phyloP scores from a whole-genome alignment of 1,140 invertebrate species.

The Ctenoplectra terminalis region DNA sequence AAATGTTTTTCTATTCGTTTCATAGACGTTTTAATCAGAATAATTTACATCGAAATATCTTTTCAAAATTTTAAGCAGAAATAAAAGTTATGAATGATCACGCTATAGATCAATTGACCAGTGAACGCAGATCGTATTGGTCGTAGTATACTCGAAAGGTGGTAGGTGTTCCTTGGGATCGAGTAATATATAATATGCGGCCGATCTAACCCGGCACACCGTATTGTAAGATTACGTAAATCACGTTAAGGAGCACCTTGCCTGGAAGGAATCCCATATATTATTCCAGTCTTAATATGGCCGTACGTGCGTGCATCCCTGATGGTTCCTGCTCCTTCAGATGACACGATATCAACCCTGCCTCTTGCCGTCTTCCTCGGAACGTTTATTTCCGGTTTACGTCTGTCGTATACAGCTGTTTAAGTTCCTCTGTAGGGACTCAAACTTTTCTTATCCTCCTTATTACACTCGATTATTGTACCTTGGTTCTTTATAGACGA shows the following conservation, averaged over 20 bases:
- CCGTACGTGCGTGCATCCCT: slow-evolving; percentile 81
- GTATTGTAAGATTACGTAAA: slow-evolving; percentile 81
- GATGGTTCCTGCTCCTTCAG: slow-evolving; percentile 74
- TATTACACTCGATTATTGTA: neutral
- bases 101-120: slow-evolving; percentile 1
- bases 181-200: slow-evolving; percentile 70
- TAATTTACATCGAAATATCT: slow-evolving; percentile 2
- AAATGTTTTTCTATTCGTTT: neutral
- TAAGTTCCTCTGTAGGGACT: neutral
- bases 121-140: neutral
- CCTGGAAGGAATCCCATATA: slow-evolving; percentile 78
- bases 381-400: slow-evolving; percentile 79
- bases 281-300: slow-evolving; percentile 80
- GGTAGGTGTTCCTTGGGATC: slow-evolving; percentile 51
- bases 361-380: slow-evolving; percentile 58
- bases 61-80: neutral
- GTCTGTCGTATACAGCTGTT: slow-evolving; percentile 61
- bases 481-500: neutral
- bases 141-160: neutral
- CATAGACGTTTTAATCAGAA: neutral
- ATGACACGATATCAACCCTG: slow-evolving; percentile 77
- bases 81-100: slow-evolving; percentile 3
- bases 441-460: slow-evolving; percentile 26
- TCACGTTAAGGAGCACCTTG: slow-evolving; percentile 78
- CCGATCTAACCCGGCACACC: slow-evolving; percentile 76